Base-by-base conservation (phyloP, 2,888 invertebrate species). In the Buathra laborator region DNA sequence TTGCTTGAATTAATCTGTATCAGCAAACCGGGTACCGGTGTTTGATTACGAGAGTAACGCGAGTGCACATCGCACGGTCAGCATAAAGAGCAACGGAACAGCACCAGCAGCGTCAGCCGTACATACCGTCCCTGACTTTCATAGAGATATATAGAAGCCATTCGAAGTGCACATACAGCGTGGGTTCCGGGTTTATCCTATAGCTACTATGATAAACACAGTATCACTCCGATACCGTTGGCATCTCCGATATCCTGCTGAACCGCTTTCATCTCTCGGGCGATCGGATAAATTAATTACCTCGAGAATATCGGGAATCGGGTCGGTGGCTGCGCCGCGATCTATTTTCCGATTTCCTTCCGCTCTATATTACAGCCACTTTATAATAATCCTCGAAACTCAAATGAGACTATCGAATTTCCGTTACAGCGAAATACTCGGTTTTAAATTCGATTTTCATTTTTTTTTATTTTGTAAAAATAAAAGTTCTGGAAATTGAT, bases 31-130 rank as follows among this genome's bases (percentile, higher is more conserved):
- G 51, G 37, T 19, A 46, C 68, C 62, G 78, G 84, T 75, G 64
- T 84, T 78, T 74, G 72, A 81, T 81, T 84, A 79, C 81, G 56
- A n/a, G 78, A 77, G 84, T 77, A 84, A 84, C 64, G 46, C 29
- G 78, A 81, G 74, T 72, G 68, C 78, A 5, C 71, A 3, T 7
- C 6, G 24, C 80, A 75, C 43, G 67, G 51, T 51, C 53, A 77
- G 72, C 37, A 68, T 43, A 62, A 24, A 59, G 71, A 84, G 59
- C 46, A 62, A 46, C 74, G 24, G 7, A 51, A 32, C 62, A 0
- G 3, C 37, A 43, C 16, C 14, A 37, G 78, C 32, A 51, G 51
- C 48, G 29, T 43, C 24, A 37, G 19, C 51, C 12, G 51, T 29
- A 6, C n/a, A 48, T 10, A 62, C 62, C 72, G 62, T 19, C 62